These are phyloP conservation scores for Xylota segnis DNA, from an alignment of 2,888 invertebrate genomes.

Conservation along the genomic window DNA sequence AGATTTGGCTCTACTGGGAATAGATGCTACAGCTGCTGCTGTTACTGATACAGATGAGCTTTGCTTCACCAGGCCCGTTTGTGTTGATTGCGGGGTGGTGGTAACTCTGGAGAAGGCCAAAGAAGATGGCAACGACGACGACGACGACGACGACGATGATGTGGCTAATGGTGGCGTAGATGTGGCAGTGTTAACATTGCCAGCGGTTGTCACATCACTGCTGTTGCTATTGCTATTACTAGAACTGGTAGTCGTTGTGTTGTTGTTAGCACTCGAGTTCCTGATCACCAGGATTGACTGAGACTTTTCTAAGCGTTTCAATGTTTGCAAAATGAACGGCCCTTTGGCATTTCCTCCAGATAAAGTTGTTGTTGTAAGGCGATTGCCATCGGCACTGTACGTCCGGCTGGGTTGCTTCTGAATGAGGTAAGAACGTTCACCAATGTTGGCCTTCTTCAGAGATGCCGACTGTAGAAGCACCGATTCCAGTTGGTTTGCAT, in stretches of 20 bases:
- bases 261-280: conserved; percentile 80
- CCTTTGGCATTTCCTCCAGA: conserved; percentile 80
- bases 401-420: conserved; percentile 81
- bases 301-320: conserved; percentile 84
- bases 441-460: conserved; percentile 78
- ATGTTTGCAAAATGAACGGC: conserved; percentile 84
- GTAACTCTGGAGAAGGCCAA: conserved; percentile 73
- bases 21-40: conserved; percentile 71
- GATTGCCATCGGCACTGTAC: conserved; percentile 82
- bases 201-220: conserved; percentile 72
- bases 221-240: conserved; percentile 47
- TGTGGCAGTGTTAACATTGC: conserved; percentile 76
- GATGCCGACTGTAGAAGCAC: conserved; percentile 80
- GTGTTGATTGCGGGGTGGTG: conserved; percentile 74
- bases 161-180: conserved; percentile 75
- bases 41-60: conserved; percentile 74
- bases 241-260: conserved; percentile 78
- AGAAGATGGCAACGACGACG: conserved; percentile 65
- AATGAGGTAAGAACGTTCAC: conserved; percentile 69
- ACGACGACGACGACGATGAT: conserved; percentile 60
- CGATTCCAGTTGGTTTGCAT: conserved; percentile 83
- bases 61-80: conserved; percentile 72
- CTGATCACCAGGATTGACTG: conserved; percentile 84
- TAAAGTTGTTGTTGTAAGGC: conserved; percentile 77
- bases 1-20: conserved; percentile 75